Evolutionary conservation across 2,113 vertebrate genomes (phyloP).

Genomic region (Camelus dromedarius): DNA sequence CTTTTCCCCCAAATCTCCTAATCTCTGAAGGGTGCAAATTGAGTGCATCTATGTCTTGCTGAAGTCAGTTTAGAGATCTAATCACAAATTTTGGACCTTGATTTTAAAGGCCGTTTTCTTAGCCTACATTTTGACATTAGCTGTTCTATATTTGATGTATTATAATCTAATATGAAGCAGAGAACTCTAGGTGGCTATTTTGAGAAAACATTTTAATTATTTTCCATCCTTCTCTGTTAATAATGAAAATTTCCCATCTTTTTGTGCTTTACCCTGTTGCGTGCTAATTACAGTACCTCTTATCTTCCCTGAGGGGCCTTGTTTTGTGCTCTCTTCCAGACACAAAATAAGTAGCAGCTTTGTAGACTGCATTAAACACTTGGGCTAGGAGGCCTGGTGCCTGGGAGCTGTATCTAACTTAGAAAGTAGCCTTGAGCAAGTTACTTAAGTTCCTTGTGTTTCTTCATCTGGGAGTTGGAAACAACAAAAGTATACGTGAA

Average conservation of each 20-base stretch:
- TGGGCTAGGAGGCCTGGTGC: background rate
- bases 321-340: background rate
- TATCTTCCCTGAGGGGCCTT: background rate
- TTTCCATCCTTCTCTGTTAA: background rate
- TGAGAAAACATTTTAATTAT: background rate
- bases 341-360: background rate
- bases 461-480: background rate
- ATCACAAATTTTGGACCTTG: background rate
- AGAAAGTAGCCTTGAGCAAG: background rate
- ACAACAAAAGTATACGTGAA: background rate
- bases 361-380: background rate
- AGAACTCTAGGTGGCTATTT: background rate
- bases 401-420: background rate
- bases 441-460: background rate
- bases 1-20: background rate
- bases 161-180: background rate
- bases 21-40: background rate
- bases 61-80: background rate
- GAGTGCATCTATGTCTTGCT: background rate
- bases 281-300: background rate
- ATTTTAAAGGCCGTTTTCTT: background rate
- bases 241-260: background rate
- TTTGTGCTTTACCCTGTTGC: background rate
- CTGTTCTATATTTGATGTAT: background rate
- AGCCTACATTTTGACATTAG: background rate